Evolutionary conservation across 2,797 vertebrate species (phyloP).

Genomic region (Darevskia nairensis): DNA sequence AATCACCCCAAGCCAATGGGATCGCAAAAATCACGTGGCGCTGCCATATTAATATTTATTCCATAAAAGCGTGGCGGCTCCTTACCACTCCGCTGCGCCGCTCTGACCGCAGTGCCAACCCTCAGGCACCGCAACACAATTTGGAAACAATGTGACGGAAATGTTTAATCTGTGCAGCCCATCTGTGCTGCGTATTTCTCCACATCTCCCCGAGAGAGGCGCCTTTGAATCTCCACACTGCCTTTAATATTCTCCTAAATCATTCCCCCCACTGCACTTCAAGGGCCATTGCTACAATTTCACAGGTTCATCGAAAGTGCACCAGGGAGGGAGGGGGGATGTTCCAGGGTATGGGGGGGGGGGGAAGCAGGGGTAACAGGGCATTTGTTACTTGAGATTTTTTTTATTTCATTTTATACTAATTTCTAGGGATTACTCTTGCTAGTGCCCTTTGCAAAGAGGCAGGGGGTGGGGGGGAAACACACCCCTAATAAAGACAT

Average conservation of each 20-base stretch:
- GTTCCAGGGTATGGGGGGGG: slow-evolving; percentile 5
- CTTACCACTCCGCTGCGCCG: slow-evolving; percentile 65
- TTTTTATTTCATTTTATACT: slow-evolving; percentile 70
- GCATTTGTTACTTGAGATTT: slow-evolving; percentile 57
- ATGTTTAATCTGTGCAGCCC: slow-evolving; percentile 92
- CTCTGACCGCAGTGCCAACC: slow-evolving; percentile 84
- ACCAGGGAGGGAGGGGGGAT: slow-evolving; percentile 68
- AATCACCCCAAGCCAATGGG: slow-evolving; percentile 57
- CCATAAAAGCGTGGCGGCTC: slow-evolving; percentile 70
- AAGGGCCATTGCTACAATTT: slow-evolving; percentile 84
- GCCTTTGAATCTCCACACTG: slow-evolving; percentile 92
- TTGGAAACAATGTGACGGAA: slow-evolving; percentile 91
- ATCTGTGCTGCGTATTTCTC: slow-evolving; percentile 91
- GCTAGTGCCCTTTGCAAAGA: slow-evolving; percentile 54
- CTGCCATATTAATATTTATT: slow-evolving; percentile 76
- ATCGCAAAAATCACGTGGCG: slow-evolving; percentile 68
- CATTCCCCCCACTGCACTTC: slow-evolving; percentile 86
- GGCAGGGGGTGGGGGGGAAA: slow-evolving; percentile 17
- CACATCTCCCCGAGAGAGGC: slow-evolving; percentile 92
- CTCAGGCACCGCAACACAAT: slow-evolving; percentile 88
- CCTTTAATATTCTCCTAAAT: slow-evolving; percentile 95
- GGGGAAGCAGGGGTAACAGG: slow-evolving; percentile 31
- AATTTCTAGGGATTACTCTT: slow-evolving; percentile 70
- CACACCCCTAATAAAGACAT: slow-evolving; percentile 39
- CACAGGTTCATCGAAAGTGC: slow-evolving; percentile 94